Base-by-base conservation (phyloP, 2,888 invertebrate genomes). In the Hydriomena furcata region DNA sequence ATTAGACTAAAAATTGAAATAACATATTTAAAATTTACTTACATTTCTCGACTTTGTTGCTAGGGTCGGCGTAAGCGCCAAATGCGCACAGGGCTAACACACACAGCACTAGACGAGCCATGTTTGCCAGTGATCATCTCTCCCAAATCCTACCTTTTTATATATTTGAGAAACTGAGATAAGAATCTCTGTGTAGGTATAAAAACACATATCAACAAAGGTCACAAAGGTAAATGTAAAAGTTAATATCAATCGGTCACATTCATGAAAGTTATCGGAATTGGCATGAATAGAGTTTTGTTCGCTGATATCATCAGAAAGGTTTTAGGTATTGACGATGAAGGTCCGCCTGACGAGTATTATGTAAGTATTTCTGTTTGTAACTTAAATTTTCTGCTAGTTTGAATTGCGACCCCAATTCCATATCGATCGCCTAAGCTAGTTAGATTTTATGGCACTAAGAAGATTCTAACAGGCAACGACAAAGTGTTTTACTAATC, bases 61-160 rank as follows among this genome's bases (percentile, higher is more conserved):
- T 60, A 7, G 77, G 74, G 5, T 79, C 76, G 7, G 79, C 65
- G 13, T 79, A 63, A 51, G 79, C 80, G 45, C 83, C 79, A 58
- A 86, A 85, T 24, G 57, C 50, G 51, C 65, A 84, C 74, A 20
- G 81, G 50, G 77, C 82, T 64, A 86, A 60, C 21, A 72, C 74
- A 69, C 71, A 82, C 72, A 83, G 61, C 76, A 78, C 77, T 51
- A 80, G 65, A 60, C 78, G 77, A 73, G 76, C 74, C 86, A 87
- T 87, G 70, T 61, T 75, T 53, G 67, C 65, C 63, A 75, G 69
- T 84, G 75, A 51, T 49, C 24, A 40, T 59, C 5, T 25, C 41
- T 55, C 32, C 28, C 41, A 24, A 38, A 47, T 43, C 42, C 47
- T 45, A 34, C 59, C 52, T 60, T 58, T 73, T 71, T 79, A 78